These are phyloP conservation scores for Sesamia nonagrioides DNA, from an alignment of 1,140 invertebrate species.

Conservation along the genomic window DNA sequence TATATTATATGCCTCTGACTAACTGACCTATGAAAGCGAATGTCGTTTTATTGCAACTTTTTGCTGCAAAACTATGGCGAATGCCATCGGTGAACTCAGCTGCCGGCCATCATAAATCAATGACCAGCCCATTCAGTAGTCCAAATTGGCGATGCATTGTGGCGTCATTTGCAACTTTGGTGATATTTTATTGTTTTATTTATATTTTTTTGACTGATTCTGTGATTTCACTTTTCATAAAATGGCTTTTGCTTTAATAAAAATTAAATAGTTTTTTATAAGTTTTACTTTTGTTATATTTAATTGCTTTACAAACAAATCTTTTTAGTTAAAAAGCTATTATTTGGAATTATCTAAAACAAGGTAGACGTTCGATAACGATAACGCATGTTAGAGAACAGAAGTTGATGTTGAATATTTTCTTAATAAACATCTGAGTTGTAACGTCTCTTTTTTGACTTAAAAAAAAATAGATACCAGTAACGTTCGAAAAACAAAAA, in stretches of 20 bases:
- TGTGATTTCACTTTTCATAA: conserved; percentile 5
- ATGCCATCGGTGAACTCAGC: conserved; percentile 62
- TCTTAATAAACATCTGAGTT: conserved; percentile 32
- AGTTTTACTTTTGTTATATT: too few species aligned
- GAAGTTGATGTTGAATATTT: conserved; percentile 32
- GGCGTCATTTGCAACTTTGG: conserved; percentile 47
- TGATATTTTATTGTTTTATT: conserved; percentile 29
- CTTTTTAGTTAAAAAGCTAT: not conserved
- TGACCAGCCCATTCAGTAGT: conserved; percentile 55
- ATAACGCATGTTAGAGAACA: conserved; percentile 7
- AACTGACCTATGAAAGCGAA: conserved; percentile 76
- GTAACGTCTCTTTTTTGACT: conserved; percentile 38
- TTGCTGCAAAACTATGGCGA: conserved; percentile 36
- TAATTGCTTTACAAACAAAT: too few species aligned
- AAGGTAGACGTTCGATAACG: not conserved
- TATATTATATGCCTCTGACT: conserved; percentile 18
- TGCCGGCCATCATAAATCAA: conserved; percentile 69
- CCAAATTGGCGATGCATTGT: conserved; percentile 47
- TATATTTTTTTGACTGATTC: not conserved
- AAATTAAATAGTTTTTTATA: too few species aligned
- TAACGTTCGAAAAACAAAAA: conserved; percentile 67
- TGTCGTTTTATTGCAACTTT: conserved; percentile 55
- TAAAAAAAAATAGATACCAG: conserved; percentile 53
- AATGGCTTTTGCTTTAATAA: not conserved
- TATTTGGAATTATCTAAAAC: not conserved